Base-by-base conservation (phyloP, 2,113 vertebrate genomes). In the Notothenia coriiceps region DNA sequence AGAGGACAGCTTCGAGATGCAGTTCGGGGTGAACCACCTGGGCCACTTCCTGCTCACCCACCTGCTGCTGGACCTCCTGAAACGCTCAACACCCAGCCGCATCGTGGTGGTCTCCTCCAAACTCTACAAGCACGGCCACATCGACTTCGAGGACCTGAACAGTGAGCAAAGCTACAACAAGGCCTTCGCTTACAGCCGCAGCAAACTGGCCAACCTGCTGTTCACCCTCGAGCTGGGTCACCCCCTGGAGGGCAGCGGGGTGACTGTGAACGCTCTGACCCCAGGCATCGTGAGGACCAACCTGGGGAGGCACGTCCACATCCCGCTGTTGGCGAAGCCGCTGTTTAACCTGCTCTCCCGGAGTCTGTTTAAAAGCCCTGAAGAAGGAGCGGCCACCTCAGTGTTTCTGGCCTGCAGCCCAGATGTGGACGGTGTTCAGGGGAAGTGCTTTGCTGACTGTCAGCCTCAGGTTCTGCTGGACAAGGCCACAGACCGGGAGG, bases 61-160 rank as follows among this genome's bases (percentile, higher is more conserved):
- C 76, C 96, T 97, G 74, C 95, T 98, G 59, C 94, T 97, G 65
- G 95, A 96, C 74, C 96, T 97, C 4, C 96, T 98, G 47, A 97
- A 96, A 86, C 95, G 79, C 71, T 97, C 97, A 13, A 96, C 96
- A 35, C 97, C 97, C 0, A 98, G 97, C 90, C 95, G 96, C 66
- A 83, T 98, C 50, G 91, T 98, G 44, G 95, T 98, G 0, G 96
- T 98, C 54, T 97, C 97, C 65, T 98, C 97, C 83, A 96, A 96
- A 72, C 96, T 98, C 82, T 98, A 98, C 86, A 98, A 97, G 86
- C 95, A 96, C 0, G 96, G 96, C 25, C 96, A 97, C 78, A 97
- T 98, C 88, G 96, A 98, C 88, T 97, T 98, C 76, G 97, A 98
- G 70, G 97, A 98, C 88, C 87, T 98, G 84, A 96, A 96, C 93